Percentiles rank a stretch among this genome's conserved stretches.
Conservation (phyloP, 2,888 invertebrate species). For the Torymus auratus region DNA sequence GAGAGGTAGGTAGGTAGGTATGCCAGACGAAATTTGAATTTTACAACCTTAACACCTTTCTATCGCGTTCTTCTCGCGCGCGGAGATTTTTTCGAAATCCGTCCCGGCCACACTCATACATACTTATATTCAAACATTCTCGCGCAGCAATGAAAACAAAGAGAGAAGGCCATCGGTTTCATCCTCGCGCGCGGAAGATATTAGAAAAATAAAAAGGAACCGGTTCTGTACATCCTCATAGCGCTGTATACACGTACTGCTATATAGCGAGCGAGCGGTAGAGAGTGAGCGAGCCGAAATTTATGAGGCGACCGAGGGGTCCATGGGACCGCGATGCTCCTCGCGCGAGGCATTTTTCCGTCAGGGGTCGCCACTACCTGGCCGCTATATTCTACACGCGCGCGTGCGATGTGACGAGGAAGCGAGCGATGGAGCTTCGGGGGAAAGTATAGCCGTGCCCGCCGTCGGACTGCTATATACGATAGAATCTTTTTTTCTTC, state of each 20-base stretch:
- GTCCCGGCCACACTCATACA: neutral
- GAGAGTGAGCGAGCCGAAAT: constrained; percentile 20
- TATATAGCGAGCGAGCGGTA: neutral
- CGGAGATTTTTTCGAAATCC: neutral
- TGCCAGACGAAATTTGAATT: too few relatives aligned
- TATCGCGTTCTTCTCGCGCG: too few relatives aligned
- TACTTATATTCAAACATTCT: neutral
- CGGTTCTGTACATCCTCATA: constrained; percentile 29
- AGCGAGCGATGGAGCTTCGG: too few relatives aligned
- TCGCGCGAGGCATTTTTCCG: constrained; percentile 37
- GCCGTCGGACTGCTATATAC: too few relatives aligned
- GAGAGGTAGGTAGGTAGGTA: too few relatives aligned
- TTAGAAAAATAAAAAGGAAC: constrained; percentile 34
- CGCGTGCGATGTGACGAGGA: neutral
- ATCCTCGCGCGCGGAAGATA: constrained; percentile 26
- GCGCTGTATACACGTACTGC: neutral
- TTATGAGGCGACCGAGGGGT: constrained; percentile 43
- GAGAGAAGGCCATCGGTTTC: neutral
- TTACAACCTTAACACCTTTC: too few relatives aligned
- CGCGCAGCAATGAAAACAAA: constrained; percentile 32
- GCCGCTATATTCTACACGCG: neutral
- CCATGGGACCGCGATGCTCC: constrained; percentile 1
- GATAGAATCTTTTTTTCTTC: too few relatives aligned
- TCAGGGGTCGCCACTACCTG: constrained; percentile 52
- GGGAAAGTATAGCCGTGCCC: too few relatives aligned